Evolutionary conservation across 2,888 invertebrate genomes (phyloP), one percentile per base, ranked within the genome.

Genomic region (Drosophila ezoana): DNA sequence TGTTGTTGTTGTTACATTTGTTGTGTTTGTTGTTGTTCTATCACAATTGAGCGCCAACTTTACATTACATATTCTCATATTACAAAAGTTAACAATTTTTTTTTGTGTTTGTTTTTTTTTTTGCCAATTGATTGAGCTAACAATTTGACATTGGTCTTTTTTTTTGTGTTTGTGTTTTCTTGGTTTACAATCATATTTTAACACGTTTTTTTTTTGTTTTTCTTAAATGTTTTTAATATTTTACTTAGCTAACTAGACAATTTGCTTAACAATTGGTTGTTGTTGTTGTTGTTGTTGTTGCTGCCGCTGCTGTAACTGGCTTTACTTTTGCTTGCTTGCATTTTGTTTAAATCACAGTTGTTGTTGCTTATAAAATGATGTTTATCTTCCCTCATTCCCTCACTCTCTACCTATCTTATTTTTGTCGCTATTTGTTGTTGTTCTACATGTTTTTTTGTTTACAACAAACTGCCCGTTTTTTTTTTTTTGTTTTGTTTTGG

Each of bases 341-440:
- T 63, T 67, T 52, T 52, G 14, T 14, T 52, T 71, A 65, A 81
- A 86, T 86, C 85, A 87, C 86, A 88, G 89, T 89, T 89, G 76
- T 80, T 83, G 88, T 87, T 87, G 81, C 88, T 86, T 82, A 87
- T 87, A 81, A 84, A 82, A 89, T 87, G 82, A 84, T 88, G 71
- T 86, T 72, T 70, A 77, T 60, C 61, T 57, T 57, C 20, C 16
- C 9, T 48, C 47, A 33, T 38, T 66, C 16, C 45, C 41, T 56
- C 44, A 33, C 51, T 54, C 47, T 37, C 52, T 37, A 38, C 54
- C 53, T 59, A 53, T 60, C 45, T 60, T 56, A 43, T 44, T 57
- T 52, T 51, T 57, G 47, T 67, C 53, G 72, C 72, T 58, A 54
- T 40, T 72, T 71, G 75, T 49, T 67, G 60, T 45, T 66, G 48